Base-by-base conservation (phyloP, 2,113 vertebrate species). In the Oxyruncus cristatus region DNA sequence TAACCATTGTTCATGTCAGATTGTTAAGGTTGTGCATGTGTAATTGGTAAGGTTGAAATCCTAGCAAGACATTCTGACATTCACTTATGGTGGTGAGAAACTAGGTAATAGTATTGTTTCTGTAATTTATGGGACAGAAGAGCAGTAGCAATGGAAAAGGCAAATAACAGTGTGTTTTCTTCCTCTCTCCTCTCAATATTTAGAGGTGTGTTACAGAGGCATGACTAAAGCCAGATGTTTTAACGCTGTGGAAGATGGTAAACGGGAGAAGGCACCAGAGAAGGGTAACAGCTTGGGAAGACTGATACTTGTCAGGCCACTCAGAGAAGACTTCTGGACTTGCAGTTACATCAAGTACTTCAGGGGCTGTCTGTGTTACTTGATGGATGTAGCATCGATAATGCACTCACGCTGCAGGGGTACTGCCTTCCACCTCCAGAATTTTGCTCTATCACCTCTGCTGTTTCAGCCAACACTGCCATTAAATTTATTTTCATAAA, bases 291-390 rank as follows among this genome's bases (percentile, higher is more conserved):
- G 46, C 21, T 7, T 3, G 27, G 23, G 23, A 42, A 79, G 30
- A 39, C 35, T 24, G 58, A 50, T 22, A 62, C 50, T 53, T 42
- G 70, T 33, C 42, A 81, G 52, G 30, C 14, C 13, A 32, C 83
- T 47, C 2, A 0, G 32, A 84, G 61, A 67, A 78, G 30, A 27
- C 12, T 72, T 78, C 49, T 68, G 53, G 63, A 75, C 20, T 59
- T 0, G 0, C 1, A 7, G 14, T 46, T 59, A 24, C 10, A 63
- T 32, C 59, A 84, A 23, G 14, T 71, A 55, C 33, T 67, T 74
- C 39, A 53, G 55, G 32, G 32, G 44, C 39, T 61, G 17, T 18
- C 41, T 59, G 15, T 39, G 49, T 53, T n/a, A 21, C 50, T 46
- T 58, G 44, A 18, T 27, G 24, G 47, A 18, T 35, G 27, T 53